Base-by-base conservation (phyloP, 2,888 invertebrate species). In the Drosophila longiperda region DNA sequence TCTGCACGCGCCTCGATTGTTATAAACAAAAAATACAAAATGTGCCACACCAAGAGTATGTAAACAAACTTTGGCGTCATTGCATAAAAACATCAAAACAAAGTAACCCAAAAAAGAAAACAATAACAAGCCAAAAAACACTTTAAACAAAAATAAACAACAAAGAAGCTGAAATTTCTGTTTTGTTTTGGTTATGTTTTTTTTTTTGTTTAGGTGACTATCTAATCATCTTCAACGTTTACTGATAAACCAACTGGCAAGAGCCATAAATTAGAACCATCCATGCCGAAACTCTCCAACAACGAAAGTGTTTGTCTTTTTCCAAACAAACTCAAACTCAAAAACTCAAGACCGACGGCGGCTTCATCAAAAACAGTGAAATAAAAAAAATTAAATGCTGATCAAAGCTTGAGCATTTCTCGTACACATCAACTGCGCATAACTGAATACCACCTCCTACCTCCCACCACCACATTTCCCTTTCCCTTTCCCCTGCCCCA, bases 61-160 rank as follows among this genome's bases (percentile, higher is more conserved):
- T 89, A 89, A 87, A 89, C 90, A 87, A 80, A 73, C 48, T 76
- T 82, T 80, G 86, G 77, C 87, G 90, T 87, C 85, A 87, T 75
- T 82, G 78, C 76, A 62, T 71, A 71, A 78, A 75, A 75, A 74
- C 66, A 74, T 59, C 34, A 68, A 67, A 80, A 70, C 54, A 55
- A 65, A 78, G 61, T 74, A 68, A 29, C 20, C 45, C 20, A 45
- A 77, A 63, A 65, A 75, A 66, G 26, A 29, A 9, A 54, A 55
- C 4, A 40, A 38, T n/a, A 55, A 60, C 33, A 68, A 66, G 74
- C 20, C 23, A 23, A 23, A 45, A 4, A 80, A 73, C 85, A 85
- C 88, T 89, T 72, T 69, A 73, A 87, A 82, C 57, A 66, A 45
- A 78, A 84, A 68, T 78, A 83, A 89, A 87, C 66, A 87, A 52